Evolutionary conservation across 53 echinoderm and acorn worm genomes (phyloP).

Genomic region (Hippasteria phrygiana): DNA sequence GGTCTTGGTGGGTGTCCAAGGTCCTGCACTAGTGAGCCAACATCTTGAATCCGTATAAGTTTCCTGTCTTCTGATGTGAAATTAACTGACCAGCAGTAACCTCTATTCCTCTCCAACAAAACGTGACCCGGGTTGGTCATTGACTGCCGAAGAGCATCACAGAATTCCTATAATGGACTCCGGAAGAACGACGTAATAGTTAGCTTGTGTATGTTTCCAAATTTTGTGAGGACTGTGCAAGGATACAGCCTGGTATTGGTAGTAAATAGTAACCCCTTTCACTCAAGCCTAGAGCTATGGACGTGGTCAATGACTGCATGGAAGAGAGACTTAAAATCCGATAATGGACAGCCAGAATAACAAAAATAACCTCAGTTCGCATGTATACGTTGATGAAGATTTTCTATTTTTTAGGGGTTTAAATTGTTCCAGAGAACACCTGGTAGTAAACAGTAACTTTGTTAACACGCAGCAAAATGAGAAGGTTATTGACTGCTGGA

Average conservation of each 20-base stretch:
- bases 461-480: too few relatives aligned
- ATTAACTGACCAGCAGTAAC: not conserved
- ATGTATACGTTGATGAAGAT: not conserved
- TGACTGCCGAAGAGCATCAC: not conserved
- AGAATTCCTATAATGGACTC: not conserved
- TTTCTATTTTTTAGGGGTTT: too few relatives aligned
- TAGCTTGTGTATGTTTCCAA: not conserved
- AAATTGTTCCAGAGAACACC: not conserved
- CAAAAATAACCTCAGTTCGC: not conserved
- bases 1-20: not conserved
- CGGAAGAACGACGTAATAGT: not conserved
- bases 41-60: too few relatives aligned
- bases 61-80: not conserved
- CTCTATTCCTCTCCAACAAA: not conserved
- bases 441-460: not conserved
- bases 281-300: not conserved
- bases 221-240: too few relatives aligned
- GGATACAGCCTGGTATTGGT: too few relatives aligned
- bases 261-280: not conserved
- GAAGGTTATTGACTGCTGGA: constrained; percentile 26
- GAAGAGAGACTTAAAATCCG: not conserved
- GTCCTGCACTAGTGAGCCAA: not conserved
- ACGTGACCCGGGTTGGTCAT: not conserved
- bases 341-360: not conserved
- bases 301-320: not conserved